Evolutionary conservation across 2,797 vertebrate species (phyloP).

Genomic region (Synaphobranchus kaupii): DNA sequence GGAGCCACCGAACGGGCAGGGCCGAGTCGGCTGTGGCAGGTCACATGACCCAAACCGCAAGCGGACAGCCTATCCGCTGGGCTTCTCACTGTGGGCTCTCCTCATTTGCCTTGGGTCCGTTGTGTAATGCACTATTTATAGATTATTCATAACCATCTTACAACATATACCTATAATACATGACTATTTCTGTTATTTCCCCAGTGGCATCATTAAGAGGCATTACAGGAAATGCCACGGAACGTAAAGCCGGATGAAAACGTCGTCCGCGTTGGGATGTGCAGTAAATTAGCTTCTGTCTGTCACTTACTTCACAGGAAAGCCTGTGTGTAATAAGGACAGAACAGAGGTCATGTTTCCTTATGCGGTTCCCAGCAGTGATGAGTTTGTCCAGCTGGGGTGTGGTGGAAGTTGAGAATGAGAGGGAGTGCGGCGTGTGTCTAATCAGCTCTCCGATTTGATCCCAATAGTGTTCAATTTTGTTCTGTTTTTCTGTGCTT

Average conservation of each 20-base stretch:
- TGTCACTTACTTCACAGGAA: background rate
- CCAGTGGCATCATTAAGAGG: background rate
- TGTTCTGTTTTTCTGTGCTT: background rate
- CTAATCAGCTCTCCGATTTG: background rate
- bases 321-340: background rate
- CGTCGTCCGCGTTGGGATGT: background rate
- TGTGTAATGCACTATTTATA: conserved; percentile 7
- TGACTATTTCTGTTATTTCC: background rate
- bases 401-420: background rate
- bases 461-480: background rate
- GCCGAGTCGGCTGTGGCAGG: background rate
- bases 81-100: background rate
- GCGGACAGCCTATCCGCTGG: background rate
- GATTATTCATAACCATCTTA: background rate
- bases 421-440: background rate
- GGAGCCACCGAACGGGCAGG: background rate
- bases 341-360: background rate
- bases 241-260: background rate
- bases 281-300: background rate
- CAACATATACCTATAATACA: background rate
- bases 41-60: background rate
- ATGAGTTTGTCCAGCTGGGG: background rate
- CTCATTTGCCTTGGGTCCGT: background rate
- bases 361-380: background rate
- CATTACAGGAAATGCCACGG: background rate